A percentile compares a stretch with the other conserved stretches of the same genome.
Evolutionary conservation across 1,140 invertebrate genomes (phyloP).

Genomic region (Littorina saxatilis): DNA sequence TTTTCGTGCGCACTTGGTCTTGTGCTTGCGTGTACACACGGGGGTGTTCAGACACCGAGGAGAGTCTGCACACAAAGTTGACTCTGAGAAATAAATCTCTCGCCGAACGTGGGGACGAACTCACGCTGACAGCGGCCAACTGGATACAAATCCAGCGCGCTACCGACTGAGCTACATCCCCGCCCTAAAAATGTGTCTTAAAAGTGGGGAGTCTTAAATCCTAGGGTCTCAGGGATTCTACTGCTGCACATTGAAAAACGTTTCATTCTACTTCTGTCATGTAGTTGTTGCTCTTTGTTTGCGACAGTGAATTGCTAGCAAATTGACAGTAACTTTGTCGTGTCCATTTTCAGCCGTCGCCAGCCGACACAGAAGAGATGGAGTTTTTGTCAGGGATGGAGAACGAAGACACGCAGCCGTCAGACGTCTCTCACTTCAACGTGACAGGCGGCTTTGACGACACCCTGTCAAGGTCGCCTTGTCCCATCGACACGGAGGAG

Average conservation of each 20-base stretch:
- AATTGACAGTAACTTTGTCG: background rate
- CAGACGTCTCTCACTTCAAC: conserved; percentile 64
- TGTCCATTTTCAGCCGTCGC: conserved; percentile 49
- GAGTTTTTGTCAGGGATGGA: conserved; percentile 64
- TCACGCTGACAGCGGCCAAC: no score
- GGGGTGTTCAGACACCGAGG: no score
- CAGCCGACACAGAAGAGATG: conserved; percentile 61
- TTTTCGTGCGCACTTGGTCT: no score
- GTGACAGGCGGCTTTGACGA: conserved; percentile 69
- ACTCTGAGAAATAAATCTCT: no score
- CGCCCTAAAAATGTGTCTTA: no score
- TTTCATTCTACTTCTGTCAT: background rate
- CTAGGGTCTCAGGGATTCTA: background rate
- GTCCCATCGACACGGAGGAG: conserved; percentile 61
- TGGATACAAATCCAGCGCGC: no score
- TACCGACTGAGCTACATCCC: no score
- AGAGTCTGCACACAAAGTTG: no score
- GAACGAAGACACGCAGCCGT: conserved; percentile 56
- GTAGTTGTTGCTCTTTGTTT: conserved; percentile 47
- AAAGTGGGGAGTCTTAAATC: no score
- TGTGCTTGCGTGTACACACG: no score
- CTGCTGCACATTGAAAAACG: background rate
- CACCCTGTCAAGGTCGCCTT: conserved; percentile 57
- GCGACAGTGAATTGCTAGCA: background rate
- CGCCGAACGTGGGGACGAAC: no score